Evolutionary conservation across 2,113 vertebrate species (phyloP).

Genomic region (Rhea americana): DNA sequence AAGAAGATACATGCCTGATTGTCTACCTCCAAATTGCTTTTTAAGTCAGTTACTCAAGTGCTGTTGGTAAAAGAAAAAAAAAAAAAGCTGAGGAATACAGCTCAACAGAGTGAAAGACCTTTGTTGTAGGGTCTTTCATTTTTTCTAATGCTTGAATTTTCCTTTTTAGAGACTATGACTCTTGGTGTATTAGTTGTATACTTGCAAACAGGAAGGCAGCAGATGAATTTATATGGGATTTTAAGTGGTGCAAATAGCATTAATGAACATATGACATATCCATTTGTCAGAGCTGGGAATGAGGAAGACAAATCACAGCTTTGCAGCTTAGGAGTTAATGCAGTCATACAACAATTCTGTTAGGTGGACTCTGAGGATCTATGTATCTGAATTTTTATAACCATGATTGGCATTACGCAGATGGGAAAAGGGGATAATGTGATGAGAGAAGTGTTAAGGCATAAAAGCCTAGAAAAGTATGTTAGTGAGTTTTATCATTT

Average conservation of each 20-base stretch:
- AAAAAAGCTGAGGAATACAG: not conserved
- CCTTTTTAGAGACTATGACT: not conserved
- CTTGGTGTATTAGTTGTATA: not conserved
- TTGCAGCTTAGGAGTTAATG: conserved; percentile 32
- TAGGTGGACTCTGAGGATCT: conserved; percentile 11
- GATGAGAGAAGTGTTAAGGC: conserved; percentile 23
- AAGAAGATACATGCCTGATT: not conserved
- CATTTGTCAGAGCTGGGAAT: conserved; percentile 19
- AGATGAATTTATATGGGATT: not conserved
- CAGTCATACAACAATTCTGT: conserved; percentile 22
- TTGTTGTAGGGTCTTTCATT: not conserved
- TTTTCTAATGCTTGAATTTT: not conserved
- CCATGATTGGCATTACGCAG: conserved; percentile 28
- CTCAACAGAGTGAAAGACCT: not conserved
- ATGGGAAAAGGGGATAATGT: not conserved
- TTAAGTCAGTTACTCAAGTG: not conserved
- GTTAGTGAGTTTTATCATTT: conserved; percentile 28
- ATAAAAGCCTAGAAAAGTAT: not conserved
- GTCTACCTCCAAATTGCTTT: not conserved
- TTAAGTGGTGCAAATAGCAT: not conserved
- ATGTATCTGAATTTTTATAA: not conserved
- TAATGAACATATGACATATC: not conserved
- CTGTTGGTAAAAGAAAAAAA: not conserved
- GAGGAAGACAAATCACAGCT: conserved; percentile 11
- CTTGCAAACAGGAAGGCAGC: not conserved